Base-by-base conservation (phyloP, 1,140 invertebrate genomes). In the Calliopsis andreniformis region DNA sequence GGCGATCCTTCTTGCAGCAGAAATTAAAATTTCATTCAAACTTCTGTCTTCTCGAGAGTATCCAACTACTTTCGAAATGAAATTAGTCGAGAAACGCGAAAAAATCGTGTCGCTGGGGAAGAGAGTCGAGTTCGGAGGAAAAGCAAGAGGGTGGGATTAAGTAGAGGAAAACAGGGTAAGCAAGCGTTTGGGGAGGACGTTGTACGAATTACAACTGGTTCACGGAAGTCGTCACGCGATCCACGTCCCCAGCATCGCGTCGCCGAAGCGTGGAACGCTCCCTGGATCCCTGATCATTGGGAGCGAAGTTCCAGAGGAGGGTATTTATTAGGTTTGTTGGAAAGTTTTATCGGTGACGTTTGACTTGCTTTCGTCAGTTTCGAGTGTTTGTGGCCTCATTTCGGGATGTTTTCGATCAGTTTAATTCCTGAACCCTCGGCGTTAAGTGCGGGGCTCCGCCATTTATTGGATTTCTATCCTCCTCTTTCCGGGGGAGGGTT, bases 311-410 rank as follows among this genome's bases (percentile, higher is more conserved):
- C 7, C 49, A 18, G 12, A 16, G 32, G 53, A 3, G 20, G 47
- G 35, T 39, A 39, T 39, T 67, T 25, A 49, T 67, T 39, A 35
- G 7, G 8, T 8, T 51, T 23, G n/a, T 12, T 35, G 47, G 20
- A 67, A 67, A 67, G 28, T 67, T 67, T 3, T 20, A 30, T 53
- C 30, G 30, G 51, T 47, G 45, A 47, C 47, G 62, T 64, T 42
- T 47, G 30, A 64, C 62, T 12, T 25, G 45, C 45, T 0, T 25
- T n/a, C 58, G 32, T 61, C 35, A 39, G 8, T n/a, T 35, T 42
- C 12, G 20, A 23, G 62, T 39, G 35, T 39, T 39, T 3, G 35
- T 39, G 10, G 35, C 3, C 35, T 39, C 10, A n/a, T n/a, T n/a
- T n/a, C n/a, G n/a, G 35, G 35, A 39, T 39, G 35, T 3, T 39